Percentiles rank a stretch among this genome's conserved stretches.
Conservation (phyloP, 1,140 invertebrate genomes). For the Drosophila orosa region DNA sequence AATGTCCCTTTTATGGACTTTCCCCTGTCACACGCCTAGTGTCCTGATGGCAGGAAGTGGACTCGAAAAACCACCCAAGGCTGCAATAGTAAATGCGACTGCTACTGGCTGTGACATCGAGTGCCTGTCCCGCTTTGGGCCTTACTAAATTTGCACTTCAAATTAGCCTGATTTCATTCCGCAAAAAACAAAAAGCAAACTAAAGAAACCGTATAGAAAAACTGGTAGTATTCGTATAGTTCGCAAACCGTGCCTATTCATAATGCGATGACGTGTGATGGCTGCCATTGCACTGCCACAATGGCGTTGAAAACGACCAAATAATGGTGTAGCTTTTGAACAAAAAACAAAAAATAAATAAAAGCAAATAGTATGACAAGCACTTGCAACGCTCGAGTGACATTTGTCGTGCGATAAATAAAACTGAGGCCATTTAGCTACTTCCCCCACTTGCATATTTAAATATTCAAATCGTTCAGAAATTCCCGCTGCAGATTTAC, state of each 20-base stretch:
- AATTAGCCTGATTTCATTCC: slow-evolving; percentile 49
- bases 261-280: slow-evolving; percentile 50
- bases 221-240: too few relatives aligned
- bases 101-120: slow-evolving; percentile 53
- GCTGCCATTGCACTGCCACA: slow-evolving; percentile 48
- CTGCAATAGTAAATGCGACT: slow-evolving; percentile 30
- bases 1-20: not conserved
- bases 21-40: slow-evolving; percentile 16
- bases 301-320: slow-evolving; percentile 25
- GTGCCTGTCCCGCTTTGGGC: slow-evolving; percentile 45
- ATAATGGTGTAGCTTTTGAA: slow-evolving; percentile 16
- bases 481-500: slow-evolving; percentile 49
- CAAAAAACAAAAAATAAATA: slow-evolving; percentile 4
- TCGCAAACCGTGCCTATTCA: slow-evolving; percentile 55
- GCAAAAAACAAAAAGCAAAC: not conserved
- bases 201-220: not conserved
- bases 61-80: slow-evolving; percentile 50
- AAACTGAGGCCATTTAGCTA: slow-evolving; percentile 70
- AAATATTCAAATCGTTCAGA: slow-evolving; percentile 69
- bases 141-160: slow-evolving; percentile 65
- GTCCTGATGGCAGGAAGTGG: slow-evolving; percentile 39
- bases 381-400: slow-evolving; percentile 68
- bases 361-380: slow-evolving; percentile 43
- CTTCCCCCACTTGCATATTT: slow-evolving; percentile 64
- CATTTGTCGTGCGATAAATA: slow-evolving; percentile 75